Evolutionary conservation across 2,113 vertebrate genomes (phyloP).

Genomic region (Haplochromis vanheusdeni): DNA sequence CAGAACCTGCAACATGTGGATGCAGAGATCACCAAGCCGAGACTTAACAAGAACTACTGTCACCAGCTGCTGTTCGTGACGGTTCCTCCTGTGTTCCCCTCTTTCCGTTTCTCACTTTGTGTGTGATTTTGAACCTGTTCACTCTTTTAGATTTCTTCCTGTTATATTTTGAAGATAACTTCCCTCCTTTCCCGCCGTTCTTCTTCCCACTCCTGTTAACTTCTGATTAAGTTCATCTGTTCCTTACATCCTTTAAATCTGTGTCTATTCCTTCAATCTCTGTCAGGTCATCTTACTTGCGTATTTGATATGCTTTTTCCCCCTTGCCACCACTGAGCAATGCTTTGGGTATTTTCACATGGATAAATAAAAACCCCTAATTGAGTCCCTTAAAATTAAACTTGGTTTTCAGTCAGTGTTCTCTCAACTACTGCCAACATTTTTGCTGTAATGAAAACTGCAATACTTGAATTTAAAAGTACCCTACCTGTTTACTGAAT

Average conservation of each 20-base stretch:
- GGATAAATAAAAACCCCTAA: background rate
- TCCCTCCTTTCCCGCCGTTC: background rate
- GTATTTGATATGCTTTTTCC: background rate
- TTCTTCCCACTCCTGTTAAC: background rate
- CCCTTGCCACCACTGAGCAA: background rate
- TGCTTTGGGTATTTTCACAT: background rate
- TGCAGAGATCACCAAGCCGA: background rate
- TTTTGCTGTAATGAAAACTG: background rate
- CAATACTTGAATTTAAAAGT: background rate
- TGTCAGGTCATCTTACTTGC: background rate
- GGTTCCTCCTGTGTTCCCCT: background rate
- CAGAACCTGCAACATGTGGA: background rate
- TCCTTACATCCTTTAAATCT: background rate
- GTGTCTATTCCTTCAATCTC: background rate
- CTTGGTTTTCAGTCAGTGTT: background rate
- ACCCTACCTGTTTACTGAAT: background rate
- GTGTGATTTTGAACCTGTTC: background rate
- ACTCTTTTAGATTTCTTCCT: background rate
- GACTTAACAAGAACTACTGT: background rate
- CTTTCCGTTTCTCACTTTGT: background rate
- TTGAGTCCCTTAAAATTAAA: background rate
- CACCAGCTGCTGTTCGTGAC: background rate
- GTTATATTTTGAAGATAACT: background rate
- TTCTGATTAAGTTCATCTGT: background rate
- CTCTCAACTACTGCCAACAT: background rate